These are phyloP conservation scores for Coptotermes formosanus DNA, from an alignment of 1,140 invertebrate species.

Conservation along the genomic window DNA sequence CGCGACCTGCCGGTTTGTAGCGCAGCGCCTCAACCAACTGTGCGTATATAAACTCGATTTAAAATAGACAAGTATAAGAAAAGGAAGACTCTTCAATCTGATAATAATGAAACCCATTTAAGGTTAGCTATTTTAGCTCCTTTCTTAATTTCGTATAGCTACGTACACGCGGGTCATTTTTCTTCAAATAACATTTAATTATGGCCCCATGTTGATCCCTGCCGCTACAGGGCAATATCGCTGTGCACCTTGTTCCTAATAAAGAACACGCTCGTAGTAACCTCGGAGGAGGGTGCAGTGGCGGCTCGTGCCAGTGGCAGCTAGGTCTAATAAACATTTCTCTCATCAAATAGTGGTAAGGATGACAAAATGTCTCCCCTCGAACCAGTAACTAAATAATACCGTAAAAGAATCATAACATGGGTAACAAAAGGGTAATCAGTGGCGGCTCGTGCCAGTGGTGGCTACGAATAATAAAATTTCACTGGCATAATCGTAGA, in stretches of 20 bases:
- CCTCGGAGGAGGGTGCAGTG: neutral
- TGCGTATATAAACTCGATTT: neutral
- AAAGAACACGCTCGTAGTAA: neutral
- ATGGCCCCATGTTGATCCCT: neutral
- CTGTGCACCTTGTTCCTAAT: neutral
- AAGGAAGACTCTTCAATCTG: neutral
- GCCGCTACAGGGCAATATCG: neutral
- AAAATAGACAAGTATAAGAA: neutral
- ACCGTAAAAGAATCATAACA: too few relatives aligned
- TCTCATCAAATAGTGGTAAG: too few relatives aligned
- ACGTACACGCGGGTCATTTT: neutral
- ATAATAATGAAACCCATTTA: neutral
- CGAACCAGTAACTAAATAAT: too few relatives aligned
- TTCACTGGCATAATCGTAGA: too few relatives aligned
- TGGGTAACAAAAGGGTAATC: too few relatives aligned
- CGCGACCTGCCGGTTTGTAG: too few relatives aligned
- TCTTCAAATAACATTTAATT: constrained; percentile 12
- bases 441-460: too few relatives aligned
- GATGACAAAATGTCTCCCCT: too few relatives aligned
- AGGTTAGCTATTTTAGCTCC: neutral
- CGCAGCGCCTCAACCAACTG: too few relatives aligned
- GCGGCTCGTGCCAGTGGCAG: neutral
- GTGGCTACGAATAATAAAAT: too few relatives aligned
- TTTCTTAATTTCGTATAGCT: neutral
- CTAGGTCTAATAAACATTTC: neutral